Conservation (phyloP, 2,113 vertebrate genomes). For the Macquaria ambigua region DNA sequence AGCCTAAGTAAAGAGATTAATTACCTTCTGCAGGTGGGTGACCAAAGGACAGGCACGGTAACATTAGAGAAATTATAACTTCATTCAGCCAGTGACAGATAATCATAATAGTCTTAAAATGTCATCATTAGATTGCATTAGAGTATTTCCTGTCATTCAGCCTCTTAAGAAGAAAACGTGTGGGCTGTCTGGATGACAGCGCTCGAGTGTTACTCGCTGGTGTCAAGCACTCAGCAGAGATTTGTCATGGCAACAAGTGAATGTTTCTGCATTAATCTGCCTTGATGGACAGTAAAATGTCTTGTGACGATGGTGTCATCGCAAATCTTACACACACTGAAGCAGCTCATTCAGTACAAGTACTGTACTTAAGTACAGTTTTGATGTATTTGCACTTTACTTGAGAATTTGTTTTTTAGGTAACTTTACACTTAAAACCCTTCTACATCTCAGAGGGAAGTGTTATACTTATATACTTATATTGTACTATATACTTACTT, state of each 20-base stretch:
- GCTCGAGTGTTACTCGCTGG: conserved; percentile 36
- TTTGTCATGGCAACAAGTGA: conserved; percentile 70
- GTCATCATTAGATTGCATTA: conserved; percentile 23
- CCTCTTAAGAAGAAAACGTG: conserved; percentile 16
- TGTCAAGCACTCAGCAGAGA: conserved; percentile 40
- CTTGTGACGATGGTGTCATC: not conserved
- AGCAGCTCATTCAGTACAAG: conserved; percentile 3
- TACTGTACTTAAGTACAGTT: not conserved
- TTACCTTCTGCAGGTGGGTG: not conserved
- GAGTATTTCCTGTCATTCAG: conserved; percentile 46
- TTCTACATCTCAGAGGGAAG: not conserved
- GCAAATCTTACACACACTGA: not conserved
- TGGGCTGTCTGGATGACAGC: conserved; percentile 37
- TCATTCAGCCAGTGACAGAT: conserved; percentile 6
- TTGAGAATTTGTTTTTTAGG: not conserved
- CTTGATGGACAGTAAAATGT: conserved; percentile 17
- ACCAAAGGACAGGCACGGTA: not conserved
- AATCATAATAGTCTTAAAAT: conserved; percentile 39
- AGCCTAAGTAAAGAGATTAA: not conserved
- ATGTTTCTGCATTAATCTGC: conserved; percentile 28
- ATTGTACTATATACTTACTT: not conserved
- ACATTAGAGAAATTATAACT: conserved; percentile 11
- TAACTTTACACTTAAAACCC: not conserved
- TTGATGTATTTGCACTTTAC: not conserved
- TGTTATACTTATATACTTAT: not conserved